Evolutionary conservation across 2,113 vertebrate genomes (phyloP).

Genomic region (Mustelus asterias): DNA sequence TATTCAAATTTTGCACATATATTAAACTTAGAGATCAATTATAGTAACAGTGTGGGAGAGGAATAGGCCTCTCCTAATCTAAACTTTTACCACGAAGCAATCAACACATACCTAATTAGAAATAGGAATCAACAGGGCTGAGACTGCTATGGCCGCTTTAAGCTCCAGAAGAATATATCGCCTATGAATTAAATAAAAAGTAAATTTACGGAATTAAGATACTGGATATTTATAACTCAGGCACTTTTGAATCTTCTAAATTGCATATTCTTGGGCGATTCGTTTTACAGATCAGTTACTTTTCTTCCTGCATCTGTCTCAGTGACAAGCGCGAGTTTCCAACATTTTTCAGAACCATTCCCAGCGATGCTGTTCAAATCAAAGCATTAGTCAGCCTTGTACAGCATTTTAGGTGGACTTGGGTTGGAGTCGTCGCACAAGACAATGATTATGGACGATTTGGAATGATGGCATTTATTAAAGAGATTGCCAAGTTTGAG

Average conservation of each 20-base stretch:
- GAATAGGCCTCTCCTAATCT: neutral
- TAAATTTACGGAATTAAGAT: neutral
- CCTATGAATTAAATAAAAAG: neutral
- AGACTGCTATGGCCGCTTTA: neutral
- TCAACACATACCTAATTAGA: neutral
- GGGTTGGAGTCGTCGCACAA: conserved; percentile 3
- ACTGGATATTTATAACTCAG: neutral
- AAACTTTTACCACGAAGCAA: neutral
- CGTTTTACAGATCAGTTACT: conserved; percentile 30
- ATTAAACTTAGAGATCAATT: neutral
- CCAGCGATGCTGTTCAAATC: conserved; percentile 16
- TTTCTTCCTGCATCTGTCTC: conserved; percentile 26
- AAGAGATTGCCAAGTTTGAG: neutral
- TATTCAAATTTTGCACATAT: neutral
- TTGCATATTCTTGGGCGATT: neutral
- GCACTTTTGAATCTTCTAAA: neutral
- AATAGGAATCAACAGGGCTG: neutral
- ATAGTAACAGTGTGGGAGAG: neutral
- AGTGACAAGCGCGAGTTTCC: conserved; percentile 34
- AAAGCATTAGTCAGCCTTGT: conserved; percentile 16
- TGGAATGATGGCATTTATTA: neutral
- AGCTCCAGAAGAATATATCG: neutral
- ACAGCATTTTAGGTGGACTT: neutral
- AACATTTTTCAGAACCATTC: conserved; percentile 17
- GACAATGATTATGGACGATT: conserved; percentile 35